Evolutionary conservation across 30 jellyfish, hydroid and myxozoan genomes (phyloP).

Genomic region (Aurelia aurita): DNA sequence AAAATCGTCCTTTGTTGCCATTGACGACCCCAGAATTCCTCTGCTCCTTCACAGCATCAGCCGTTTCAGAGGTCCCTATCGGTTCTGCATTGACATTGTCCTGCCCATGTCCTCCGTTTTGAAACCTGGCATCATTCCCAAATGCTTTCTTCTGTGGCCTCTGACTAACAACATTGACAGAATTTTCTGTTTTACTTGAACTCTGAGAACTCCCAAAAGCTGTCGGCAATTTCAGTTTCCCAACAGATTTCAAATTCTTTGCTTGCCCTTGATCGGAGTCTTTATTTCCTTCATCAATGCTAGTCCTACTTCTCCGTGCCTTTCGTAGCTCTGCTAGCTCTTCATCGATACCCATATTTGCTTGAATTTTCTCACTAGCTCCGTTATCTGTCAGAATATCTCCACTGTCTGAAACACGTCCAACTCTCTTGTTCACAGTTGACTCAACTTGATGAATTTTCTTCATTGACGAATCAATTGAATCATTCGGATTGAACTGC

Average conservation of each 20-base stretch:
- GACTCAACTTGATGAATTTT: neutral
- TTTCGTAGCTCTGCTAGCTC: too few relatives aligned
- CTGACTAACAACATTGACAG: neutral
- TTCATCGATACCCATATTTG: too few relatives aligned
- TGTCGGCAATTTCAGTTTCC: constrained; percentile 33
- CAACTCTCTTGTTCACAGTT: neutral
- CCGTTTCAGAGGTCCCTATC: too few relatives aligned
- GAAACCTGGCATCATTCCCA: neutral
- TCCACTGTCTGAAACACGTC: neutral
- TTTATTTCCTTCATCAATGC: too few relatives aligned
- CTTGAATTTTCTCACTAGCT: too few relatives aligned
- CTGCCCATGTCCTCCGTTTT: neutral
- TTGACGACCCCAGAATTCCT: too few relatives aligned
- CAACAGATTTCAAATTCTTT: constrained; percentile 6
- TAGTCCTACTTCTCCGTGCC: too few relatives aligned
- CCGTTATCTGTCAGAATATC: too few relatives aligned
- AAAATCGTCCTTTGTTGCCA: too few relatives aligned
- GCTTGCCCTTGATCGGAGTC: too few relatives aligned
- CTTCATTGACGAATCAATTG: neutral
- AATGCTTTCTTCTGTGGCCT: neutral
- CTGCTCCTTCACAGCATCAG: too few relatives aligned
- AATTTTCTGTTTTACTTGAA: neutral
- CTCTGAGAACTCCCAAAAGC: constrained; percentile 22
- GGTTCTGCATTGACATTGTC: too few relatives aligned
- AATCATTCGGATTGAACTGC: constrained; percentile 7